A percentile compares a stretch with the other conserved stretches of the same genome.
Conservation (phyloP, 2,113 vertebrate species). For the Orycteropus afer region DNA sequence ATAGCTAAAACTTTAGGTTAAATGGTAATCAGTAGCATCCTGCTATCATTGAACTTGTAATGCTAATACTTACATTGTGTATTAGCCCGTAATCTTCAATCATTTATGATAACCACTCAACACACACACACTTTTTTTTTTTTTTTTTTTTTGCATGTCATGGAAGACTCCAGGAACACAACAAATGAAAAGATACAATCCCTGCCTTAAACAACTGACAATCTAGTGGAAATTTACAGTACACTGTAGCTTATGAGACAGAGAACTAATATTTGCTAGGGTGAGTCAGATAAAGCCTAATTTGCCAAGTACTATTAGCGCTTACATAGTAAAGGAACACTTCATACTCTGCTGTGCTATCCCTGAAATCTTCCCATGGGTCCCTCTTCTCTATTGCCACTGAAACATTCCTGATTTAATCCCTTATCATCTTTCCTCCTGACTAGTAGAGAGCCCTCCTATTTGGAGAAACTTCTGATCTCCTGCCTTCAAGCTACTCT, state of each 20-base stretch:
- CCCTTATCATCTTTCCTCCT: background rate
- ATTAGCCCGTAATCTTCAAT: background rate
- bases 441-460: background rate
- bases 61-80: background rate
- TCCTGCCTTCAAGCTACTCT: background rate
- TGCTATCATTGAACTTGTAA: constrained; percentile 2
- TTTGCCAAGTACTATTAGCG: background rate
- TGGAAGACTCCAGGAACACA: background rate
- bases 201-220: background rate
- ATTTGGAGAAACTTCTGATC: background rate
- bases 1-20: background rate
- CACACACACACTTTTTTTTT: background rate
- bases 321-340: background rate
- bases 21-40: background rate
- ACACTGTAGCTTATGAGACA: background rate
- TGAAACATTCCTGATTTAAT: background rate
- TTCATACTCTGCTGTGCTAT: background rate
- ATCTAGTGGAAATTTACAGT: background rate
- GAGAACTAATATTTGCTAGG: background rate
- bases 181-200: background rate
- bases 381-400: background rate
- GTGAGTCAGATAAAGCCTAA: background rate
- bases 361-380: background rate
- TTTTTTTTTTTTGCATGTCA: background rate
- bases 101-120: background rate